Conservation (phyloP, 2,797 vertebrate species). For the Darevskia mixta region DNA sequence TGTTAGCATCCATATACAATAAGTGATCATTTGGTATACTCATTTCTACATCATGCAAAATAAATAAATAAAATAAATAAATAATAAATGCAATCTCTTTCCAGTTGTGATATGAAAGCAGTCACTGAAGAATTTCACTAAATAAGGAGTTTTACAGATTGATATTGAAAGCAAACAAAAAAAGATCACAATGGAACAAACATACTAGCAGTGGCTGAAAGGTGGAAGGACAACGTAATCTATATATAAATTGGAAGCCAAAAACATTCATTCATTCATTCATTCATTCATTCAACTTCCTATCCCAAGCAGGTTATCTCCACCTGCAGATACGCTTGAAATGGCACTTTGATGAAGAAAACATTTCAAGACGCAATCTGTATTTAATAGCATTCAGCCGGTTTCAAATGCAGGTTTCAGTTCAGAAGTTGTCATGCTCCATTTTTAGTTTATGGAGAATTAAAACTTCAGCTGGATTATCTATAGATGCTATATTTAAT, state of each 20-base stretch:
- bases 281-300: conserved; percentile 39
- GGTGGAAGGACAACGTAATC: conserved; percentile 35
- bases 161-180: conserved; percentile 16
- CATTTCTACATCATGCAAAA: neutral
- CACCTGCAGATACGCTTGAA: conserved; percentile 21
- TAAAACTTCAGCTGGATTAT: neutral
- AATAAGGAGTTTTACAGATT: conserved; percentile 36
- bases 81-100: neutral
- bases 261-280: neutral
- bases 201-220: neutral
- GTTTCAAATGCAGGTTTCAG: conserved; percentile 22
- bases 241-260: conserved; percentile 30
- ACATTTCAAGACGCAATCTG: neutral
- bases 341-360: neutral
- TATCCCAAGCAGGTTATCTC: neutral
- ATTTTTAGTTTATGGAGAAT: neutral
- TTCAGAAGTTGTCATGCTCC: neutral
- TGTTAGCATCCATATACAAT: neutral
- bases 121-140: neutral
- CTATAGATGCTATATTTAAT: neutral
- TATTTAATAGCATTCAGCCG: conserved; percentile 3
- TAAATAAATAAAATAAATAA: neutral
- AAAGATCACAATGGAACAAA: conserved; percentile 48
- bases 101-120: conserved; percentile 29
- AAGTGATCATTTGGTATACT: neutral